Evolutionary conservation across 2,888 invertebrate species (phyloP).

Genomic region (Drepana falcataria): DNA sequence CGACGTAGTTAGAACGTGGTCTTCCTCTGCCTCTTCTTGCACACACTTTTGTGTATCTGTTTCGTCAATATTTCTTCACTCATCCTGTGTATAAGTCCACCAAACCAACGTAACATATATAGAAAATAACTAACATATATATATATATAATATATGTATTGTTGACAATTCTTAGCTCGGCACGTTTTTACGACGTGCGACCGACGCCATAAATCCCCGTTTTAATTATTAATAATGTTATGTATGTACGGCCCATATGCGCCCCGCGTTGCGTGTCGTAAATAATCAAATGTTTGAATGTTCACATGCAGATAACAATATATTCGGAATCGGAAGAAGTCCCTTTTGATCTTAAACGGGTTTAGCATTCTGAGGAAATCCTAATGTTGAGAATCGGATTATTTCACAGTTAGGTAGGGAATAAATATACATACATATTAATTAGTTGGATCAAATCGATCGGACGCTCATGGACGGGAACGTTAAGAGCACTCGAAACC

Average conservation of each 20-base stretch:
- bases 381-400: too few species aligned
- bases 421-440: too few species aligned
- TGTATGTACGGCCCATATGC: slow-evolving; percentile 30
- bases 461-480: too few species aligned
- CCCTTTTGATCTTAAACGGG: not conserved
- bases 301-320: not conserved
- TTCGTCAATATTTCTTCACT: too few species aligned
- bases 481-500: too few species aligned
- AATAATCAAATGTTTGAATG: not conserved
- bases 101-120: not conserved
- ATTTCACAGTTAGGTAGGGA: too few species aligned
- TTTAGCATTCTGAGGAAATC: too few species aligned
- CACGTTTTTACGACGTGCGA: slow-evolving; percentile 22
- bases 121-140: not conserved
- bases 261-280: slow-evolving; percentile 7
- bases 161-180: not conserved
- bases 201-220: slow-evolving; percentile 31
- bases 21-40: too few species aligned
- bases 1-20: too few species aligned
- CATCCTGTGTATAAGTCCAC: too few species aligned
- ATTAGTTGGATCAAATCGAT: too few species aligned
- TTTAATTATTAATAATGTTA: slow-evolving; percentile 38
- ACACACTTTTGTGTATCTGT: too few species aligned
- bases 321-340: not conserved
- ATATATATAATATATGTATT: not conserved